Evolutionary conservation across 2,797 vertebrate species (phyloP), one percentile per base, ranked within the genome.

Genomic region (Hypotaenidia okinawae): DNA sequence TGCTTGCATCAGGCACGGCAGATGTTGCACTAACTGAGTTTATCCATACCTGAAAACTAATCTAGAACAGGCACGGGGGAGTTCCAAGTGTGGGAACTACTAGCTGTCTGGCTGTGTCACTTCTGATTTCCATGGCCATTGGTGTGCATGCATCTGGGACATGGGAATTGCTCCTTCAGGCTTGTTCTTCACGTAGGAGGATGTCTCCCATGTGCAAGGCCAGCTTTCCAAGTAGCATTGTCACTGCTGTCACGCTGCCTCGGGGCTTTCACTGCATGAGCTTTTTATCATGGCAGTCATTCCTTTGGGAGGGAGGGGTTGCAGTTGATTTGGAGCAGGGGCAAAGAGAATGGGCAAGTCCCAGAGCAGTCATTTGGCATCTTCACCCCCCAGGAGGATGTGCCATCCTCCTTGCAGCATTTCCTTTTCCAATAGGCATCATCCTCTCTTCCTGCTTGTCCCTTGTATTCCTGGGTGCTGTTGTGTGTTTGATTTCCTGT

Each of bases 201-300:
- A 14, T 0, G 0, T 75, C 11, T 70, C 3, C 1, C 43, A 45
- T 0, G 0, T 57, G 43, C 51, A 68, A 30, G 41, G 57, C 52
- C 49, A 4, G n/a, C 63, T 92, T 89, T 45, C 51, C 61, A n/a
- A 1, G 2, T 69, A 27, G 2, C 22, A 2, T 5, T 24, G 30
- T 13, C 55, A 11, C 23, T 84, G 68, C 10, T 0, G 0, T 33
- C 13, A 3, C 27, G 55, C 70, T 89, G 59, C 63, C 51, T 32
- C 33, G 13, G 16, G 41, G 27, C 58, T 64, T 54, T 83, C 47
- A 33, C 69, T 87, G 19, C 22, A 2, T 30, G 52, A 84, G 41
- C 2, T 27, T 32, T n/a, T 32, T 11, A 8, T 39, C 6, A 0
- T 6, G n/a, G 19, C 55, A 67, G 51, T 37, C 59, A 39, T 78